Base-by-base conservation (phyloP, 1,140 invertebrate species). In the Cotesia typhae region DNA sequence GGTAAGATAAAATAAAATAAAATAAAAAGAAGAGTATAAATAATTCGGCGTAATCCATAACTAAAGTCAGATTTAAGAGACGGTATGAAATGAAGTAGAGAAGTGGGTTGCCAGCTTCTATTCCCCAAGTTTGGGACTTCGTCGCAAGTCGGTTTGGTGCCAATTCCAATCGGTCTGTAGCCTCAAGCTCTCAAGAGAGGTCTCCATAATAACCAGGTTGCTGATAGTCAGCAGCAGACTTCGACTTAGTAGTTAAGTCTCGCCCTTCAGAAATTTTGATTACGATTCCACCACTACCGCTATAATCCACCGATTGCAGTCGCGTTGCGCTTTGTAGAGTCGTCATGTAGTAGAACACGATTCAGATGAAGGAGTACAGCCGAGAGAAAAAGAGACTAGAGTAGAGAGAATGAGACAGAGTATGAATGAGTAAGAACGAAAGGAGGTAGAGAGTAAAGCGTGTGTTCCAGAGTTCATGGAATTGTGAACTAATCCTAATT, bases 401-500 rank as follows among this genome's bases (percentile, higher is more conserved):
- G 53, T 57, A 12, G 5, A 57, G 7, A 20, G 53, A 17, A 57
- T 57, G 53, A 20, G 17, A 57, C 6, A 57, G 53, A 57, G 17
- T 5, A 20, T 57, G 53, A 57, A 20, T 14, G 53, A 17, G 53
- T 52, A 12, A n/a, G 10, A 47, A 20, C 51, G 52, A 35, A 67
- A 55, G 47, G 57, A 70, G 61, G 20, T 53, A 6, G 35, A 38
- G 53, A 28, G 41, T 59, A 36, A 14, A 61, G 68, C 60, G 55
- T 61, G 59, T 70, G 68, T 70, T 59, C 51, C 53, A 41, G 37
- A 73, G 67, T 73, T 73, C 53, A 65, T 73, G 69, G 74, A 75
- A 76, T 75, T 75, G 60, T 71, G 74, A 55, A 65, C 76, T 81
- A 80, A 80, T 81, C 77, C 79, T 76, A 77, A 81, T 82, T 82